Evolutionary conservation across 2,888 invertebrate genomes (phyloP).

Genomic region (Caenorhabditis macrosperma): DNA sequence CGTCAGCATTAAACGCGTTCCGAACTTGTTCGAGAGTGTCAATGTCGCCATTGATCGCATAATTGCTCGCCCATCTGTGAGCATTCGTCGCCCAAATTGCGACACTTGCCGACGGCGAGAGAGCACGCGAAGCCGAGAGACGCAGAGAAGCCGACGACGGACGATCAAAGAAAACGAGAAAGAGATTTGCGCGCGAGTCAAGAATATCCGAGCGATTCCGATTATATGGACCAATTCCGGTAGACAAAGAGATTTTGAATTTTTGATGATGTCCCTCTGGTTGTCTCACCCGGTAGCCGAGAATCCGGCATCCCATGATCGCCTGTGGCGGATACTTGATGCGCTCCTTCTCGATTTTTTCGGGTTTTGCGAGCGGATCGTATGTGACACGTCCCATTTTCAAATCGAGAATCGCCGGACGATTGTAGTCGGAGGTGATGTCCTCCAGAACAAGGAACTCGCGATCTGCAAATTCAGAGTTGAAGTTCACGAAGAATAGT

Average conservation of each 20-base stretch:
- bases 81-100: conserved; percentile 49
- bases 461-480: conserved; percentile 68
- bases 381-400: conserved; percentile 76
- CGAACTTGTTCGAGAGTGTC: conserved; percentile 54
- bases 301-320: conserved; percentile 74
- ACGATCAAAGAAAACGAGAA: conserved; percentile 15
- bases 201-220: too few species aligned
- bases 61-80: conserved; percentile 59
- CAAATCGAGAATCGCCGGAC: conserved; percentile 69
- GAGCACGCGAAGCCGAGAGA: conserved; percentile 5
- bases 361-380: conserved; percentile 74
- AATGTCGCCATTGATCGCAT: conserved; percentile 44
- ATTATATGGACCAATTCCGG: conserved; percentile 37
- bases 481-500: too few species aligned
- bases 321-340: conserved; percentile 74
- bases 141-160: neutral
- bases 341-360: conserved; percentile 70
- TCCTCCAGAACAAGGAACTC: conserved; percentile 76
- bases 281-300: conserved; percentile 78
- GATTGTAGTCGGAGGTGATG: conserved; percentile 63
- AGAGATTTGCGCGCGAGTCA: conserved; percentile 37
- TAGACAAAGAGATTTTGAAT: conserved; percentile 51
- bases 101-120: conserved; percentile 30
- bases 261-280: conserved; percentile 22
- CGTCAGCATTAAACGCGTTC: conserved; percentile 10